These are phyloP conservation scores for Neodontobutis hainanensis DNA, from an alignment of 2,113 vertebrate species.

Conservation along the genomic window DNA sequence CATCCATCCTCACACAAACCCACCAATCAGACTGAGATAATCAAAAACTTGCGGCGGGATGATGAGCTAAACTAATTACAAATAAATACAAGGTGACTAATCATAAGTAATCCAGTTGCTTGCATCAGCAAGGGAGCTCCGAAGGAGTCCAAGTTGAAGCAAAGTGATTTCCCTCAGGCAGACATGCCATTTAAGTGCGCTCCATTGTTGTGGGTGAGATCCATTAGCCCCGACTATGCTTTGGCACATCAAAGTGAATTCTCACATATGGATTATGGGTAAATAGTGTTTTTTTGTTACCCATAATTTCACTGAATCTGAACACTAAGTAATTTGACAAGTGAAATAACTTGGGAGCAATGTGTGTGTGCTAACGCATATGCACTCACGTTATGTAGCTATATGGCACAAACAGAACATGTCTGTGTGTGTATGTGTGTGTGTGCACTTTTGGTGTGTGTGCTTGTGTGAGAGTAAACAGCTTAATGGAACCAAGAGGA, in stretches of 20 bases:
- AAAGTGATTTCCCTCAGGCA: conserved; percentile 87
- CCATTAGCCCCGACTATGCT: conserved; percentile 88
- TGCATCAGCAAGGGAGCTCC: conserved; percentile 54
- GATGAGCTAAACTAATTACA: conserved; percentile 57
- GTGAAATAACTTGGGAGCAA: conserved; percentile 32
- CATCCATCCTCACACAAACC: conserved; percentile 18
- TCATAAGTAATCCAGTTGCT: conserved; percentile 62
- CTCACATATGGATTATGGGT: conserved; percentile 89
- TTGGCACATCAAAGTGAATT: conserved; percentile 92
- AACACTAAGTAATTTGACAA: conserved; percentile 32
- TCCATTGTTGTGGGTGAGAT: conserved; percentile 91
- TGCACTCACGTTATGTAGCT: conserved; percentile 34
- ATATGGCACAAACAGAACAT: not conserved
- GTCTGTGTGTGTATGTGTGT: conserved; percentile 1
- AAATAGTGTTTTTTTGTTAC: conserved; percentile 81
- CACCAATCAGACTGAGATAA: conserved; percentile 34
- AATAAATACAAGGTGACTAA: conserved; percentile 62
- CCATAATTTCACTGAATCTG: conserved; percentile 77
- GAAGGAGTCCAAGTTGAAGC: conserved; percentile 83
- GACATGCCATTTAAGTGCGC: conserved; percentile 88
- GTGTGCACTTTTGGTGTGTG: not conserved
- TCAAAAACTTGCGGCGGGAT: conserved; percentile 39
- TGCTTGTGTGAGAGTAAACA: conserved; percentile 49
- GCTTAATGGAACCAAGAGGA: conserved; percentile 73
- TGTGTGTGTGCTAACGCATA: conserved; percentile 19